phyloP scores from a whole-genome alignment of 1,140 invertebrate species.

The Drosophila bocki region DNA sequence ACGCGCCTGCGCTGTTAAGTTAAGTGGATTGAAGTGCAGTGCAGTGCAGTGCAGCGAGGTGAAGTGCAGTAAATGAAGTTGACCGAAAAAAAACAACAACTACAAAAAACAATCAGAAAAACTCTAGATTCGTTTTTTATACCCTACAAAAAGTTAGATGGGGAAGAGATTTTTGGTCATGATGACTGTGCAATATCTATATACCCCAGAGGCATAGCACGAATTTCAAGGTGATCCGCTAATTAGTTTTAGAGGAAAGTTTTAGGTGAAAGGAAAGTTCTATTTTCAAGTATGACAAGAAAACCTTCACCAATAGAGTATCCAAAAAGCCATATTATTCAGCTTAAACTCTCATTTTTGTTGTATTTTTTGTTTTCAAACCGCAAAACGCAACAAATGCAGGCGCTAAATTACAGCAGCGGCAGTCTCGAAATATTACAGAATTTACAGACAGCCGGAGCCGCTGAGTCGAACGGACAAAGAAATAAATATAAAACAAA shows the following conservation, averaged over 20 bases:
- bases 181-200: slow-evolving; percentile 1
- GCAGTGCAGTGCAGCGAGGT: slow-evolving; percentile 31
- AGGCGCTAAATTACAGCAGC: slow-evolving; percentile 68
- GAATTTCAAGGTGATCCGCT: slow-evolving; percentile 1
- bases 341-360: neutral
- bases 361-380: slow-evolving; percentile 32
- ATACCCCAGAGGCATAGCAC: neutral
- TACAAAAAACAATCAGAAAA: slow-evolving; percentile 10
- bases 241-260: neutral
- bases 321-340: neutral
- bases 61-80: slow-evolving; percentile 43
- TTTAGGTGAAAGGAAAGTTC: neutral
- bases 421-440: slow-evolving; percentile 59
- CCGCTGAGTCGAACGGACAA: neutral
- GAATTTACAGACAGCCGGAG: slow-evolving; percentile 34
- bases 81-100: slow-evolving; percentile 22
- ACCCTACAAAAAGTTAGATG: neutral
- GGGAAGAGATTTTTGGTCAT: neutral
- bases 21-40: slow-evolving; percentile 31
- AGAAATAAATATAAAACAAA: slow-evolving; percentile 47
- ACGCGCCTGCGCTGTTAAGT: slow-evolving; percentile 50
- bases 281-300: too few species aligned
- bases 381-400: slow-evolving; percentile 75
- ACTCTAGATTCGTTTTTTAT: slow-evolving; percentile 4
- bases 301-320: neutral